These are phyloP conservation scores for Brachionus paranguensis DNA, from an alignment of 1,140 invertebrate species.

Conservation along the genomic window DNA sequence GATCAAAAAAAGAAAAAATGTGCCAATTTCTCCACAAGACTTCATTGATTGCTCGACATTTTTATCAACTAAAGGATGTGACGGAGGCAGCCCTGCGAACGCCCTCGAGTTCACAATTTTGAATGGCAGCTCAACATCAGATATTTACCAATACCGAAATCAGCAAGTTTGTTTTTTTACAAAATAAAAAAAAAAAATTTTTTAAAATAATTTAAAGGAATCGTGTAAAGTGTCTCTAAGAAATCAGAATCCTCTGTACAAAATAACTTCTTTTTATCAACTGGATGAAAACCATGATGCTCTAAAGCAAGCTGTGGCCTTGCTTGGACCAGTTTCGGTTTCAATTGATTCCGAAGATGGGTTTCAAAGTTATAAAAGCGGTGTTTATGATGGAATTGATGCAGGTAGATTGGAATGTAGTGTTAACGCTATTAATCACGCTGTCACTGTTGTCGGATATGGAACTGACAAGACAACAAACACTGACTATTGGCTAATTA, in stretches of 20 bases:
- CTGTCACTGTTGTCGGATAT: constrained; percentile 83
- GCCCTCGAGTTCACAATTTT: constrained; percentile 48
- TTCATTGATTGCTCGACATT: constrained; percentile 47
- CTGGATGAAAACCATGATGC: constrained; percentile 43
- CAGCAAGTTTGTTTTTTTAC: neutral
- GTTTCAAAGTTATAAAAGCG: neutral
- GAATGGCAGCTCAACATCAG: neutral
- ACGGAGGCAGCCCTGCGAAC: constrained; percentile 51
- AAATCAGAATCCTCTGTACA: neutral
- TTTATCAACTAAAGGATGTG: constrained; percentile 47
- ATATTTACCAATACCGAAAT: neutral
- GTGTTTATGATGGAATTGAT: constrained; percentile 14
- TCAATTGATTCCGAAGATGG: constrained; percentile 68
- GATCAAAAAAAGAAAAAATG: constrained; percentile 43
- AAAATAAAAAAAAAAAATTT: neutral
- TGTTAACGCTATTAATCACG: constrained; percentile 65
- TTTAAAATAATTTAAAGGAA: neutral
- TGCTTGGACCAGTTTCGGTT: constrained; percentile 69
- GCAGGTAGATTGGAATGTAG: neutral
- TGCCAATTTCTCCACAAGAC: constrained; percentile 47
- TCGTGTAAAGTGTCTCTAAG: neutral
- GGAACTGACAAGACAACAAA: constrained; percentile 67
- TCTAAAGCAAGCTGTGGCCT: constrained; percentile 63
- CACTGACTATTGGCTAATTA: constrained; percentile 59
- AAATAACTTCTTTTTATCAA: neutral